phyloP scores from a whole-genome alignment of 2,797 vertebrate genomes.

The Artibeus lituratus region DNA sequence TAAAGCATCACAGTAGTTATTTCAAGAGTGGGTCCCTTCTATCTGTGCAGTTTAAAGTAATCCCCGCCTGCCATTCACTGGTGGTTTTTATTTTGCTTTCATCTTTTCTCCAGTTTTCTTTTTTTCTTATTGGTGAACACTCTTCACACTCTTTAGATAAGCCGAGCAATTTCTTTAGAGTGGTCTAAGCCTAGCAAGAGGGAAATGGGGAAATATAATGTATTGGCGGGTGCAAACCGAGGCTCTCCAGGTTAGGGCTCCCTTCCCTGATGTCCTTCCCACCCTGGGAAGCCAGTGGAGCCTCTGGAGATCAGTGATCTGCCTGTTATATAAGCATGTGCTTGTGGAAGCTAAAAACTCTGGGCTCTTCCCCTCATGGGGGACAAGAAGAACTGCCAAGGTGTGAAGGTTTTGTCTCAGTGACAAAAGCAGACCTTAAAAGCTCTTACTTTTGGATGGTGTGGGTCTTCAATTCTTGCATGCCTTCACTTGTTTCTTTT shows the following conservation, averaged over 20 bases:
- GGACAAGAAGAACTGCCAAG: background rate
- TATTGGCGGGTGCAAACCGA: fast-evolving
- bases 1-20: background rate
- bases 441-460: background rate
- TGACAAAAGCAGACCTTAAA: background rate
- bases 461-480: background rate
- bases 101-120: background rate
- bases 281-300: background rate
- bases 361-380: background rate
- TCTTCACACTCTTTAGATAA: background rate
- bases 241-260: background rate
- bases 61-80: background rate
- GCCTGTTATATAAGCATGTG: background rate
- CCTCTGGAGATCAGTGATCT: background rate
- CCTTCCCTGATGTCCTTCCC: background rate
- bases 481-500: background rate
- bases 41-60: background rate
- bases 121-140: background rate
- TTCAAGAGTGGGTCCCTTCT: slow-evolving; percentile 6
- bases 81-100: background rate
- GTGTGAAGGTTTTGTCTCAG: background rate
- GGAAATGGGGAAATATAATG: background rate
- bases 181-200: too few relatives aligned
- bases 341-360: background rate
- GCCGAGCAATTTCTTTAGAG: background rate